phyloP scores from a whole-genome alignment of 2,797 vertebrate genomes.

The Miichthys miiuy region DNA sequence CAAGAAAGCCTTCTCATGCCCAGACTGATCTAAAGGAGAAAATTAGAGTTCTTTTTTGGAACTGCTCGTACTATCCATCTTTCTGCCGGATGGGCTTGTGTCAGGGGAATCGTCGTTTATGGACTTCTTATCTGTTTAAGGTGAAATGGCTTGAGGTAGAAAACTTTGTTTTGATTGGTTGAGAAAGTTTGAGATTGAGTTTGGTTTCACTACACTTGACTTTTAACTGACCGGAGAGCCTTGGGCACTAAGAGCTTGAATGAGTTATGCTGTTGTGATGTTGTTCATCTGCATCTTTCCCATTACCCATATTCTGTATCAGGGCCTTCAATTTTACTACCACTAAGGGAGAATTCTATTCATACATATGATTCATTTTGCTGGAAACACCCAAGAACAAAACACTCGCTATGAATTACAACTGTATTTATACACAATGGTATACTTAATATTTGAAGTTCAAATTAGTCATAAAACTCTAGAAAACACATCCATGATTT shows the following conservation, averaged over 20 bases:
- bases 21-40: conserved; percentile 36
- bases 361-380: neutral
- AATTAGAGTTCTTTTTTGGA: conserved; percentile 45
- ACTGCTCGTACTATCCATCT: conserved; percentile 42
- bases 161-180: conserved; percentile 47
- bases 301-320: neutral
- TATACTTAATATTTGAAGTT: conserved; percentile 11
- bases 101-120: conserved; percentile 56
- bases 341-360: neutral
- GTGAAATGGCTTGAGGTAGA: conserved; percentile 27
- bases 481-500: neutral
- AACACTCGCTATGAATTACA: neutral
- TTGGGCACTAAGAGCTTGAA: neutral
- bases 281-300: neutral
- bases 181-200: conserved; percentile 43
- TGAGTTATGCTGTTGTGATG: neutral
- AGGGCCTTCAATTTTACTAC: no score
- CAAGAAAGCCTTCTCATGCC: conserved; percentile 23
- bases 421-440: neutral
- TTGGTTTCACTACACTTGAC: conserved; percentile 16
- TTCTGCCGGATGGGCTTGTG: conserved; percentile 31
- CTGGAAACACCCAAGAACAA: neutral
- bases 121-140: conserved; percentile 61
- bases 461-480: conserved; percentile 4
- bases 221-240: neutral